Base-by-base conservation (phyloP, 2,888 invertebrate genomes). In the Tachina lurida region DNA sequence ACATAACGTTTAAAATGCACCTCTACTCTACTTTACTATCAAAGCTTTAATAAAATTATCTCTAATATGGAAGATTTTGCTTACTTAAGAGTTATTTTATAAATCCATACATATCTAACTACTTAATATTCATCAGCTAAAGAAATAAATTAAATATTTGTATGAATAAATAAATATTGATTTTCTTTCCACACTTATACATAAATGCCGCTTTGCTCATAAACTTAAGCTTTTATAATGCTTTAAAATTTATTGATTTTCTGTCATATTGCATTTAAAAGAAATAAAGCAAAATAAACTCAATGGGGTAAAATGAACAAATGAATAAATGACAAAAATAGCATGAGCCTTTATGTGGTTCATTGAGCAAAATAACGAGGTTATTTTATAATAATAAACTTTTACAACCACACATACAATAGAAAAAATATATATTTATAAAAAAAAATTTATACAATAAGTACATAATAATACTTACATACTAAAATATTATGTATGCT, bases 351-450 rank as follows among this genome's bases (percentile, higher is more conserved):
- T 65, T 41, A 47, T 71, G 45, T 79, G 67, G 75, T 86, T 79
- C 78, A 79, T 76, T 82, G 85, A 79, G 71, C 70, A 76, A 54
- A 54, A 67, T 83, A 83, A 86, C 67, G 82, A 86, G 78, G 75
- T 78, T 85, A 85, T 82, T 70, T 79, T 79, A 63, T 79, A 56
- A 73, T 49, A 63, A 56, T 15, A 71, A 56, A 15, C 41, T 52
- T 68, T 17, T 56, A 22, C 43, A 22, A 17, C 39, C 5, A 67
- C 19, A 67, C 15, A 56, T 45, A 13, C 22, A 63, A 31, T 63
- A 17, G 45, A 19, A 22, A 45, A 22, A 12, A 65, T 22, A 45
- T 62, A 15, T n/a, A 15, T 39, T 2, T 15, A 39, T n/a, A 49
- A 1, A n/a, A 31, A 31, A 31, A 3, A 31, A 3, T n/a, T 39